Evolutionary conservation across 2,113 vertebrate species (phyloP), one percentile per base, ranked within the genome.

Genomic region (Eidolon helvum): DNA sequence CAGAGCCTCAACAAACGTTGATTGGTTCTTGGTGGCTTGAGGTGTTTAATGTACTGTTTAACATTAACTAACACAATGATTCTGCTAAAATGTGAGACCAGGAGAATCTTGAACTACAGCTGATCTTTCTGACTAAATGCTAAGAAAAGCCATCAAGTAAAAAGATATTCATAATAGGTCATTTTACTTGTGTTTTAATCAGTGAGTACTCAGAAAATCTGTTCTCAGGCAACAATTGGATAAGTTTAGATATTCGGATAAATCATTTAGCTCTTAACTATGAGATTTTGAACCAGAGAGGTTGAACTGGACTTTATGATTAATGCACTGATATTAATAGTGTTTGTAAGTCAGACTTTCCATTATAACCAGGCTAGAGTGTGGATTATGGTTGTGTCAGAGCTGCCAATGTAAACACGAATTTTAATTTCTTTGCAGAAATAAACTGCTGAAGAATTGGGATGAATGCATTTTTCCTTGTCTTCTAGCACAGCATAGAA

Each of bases 121-220:
- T 79, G 16, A 18, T 57, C 43, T 69, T 84, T 83, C 40, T 53
- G 38, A 65, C 45, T 43, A 92, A 80, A 90, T 35, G 43, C 28
- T 96, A 87, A 84, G 43, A 80, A 84, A 96, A 77, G n/a, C 53
- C 82, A 72, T n/a, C 45, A 66, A 35, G 30, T 94, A 87, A 80
- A 86, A 95, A 78, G 48, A 79, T 1, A 30, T 10, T 65, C 14
- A 82, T 48, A 87, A 87, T 8, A 69, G 71, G 57, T 53, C 79
- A 63, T 92, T 95, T 92, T 38, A 84, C 22, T 91, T 57, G 55
- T 8, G 11, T n/a, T 65, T 66, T 68, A 65, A 38, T 80, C 38
- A 66, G 50, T 33, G 48, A 90, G 55, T 26, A 48, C 26, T 33
- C 30, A 61, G 61, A 57, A 85, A 92, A 61, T 68, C 68, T 79